These are phyloP conservation scores for Phylloscopus trochilus DNA, from an alignment of 2,113 vertebrate genomes.

Conservation along the genomic window DNA sequence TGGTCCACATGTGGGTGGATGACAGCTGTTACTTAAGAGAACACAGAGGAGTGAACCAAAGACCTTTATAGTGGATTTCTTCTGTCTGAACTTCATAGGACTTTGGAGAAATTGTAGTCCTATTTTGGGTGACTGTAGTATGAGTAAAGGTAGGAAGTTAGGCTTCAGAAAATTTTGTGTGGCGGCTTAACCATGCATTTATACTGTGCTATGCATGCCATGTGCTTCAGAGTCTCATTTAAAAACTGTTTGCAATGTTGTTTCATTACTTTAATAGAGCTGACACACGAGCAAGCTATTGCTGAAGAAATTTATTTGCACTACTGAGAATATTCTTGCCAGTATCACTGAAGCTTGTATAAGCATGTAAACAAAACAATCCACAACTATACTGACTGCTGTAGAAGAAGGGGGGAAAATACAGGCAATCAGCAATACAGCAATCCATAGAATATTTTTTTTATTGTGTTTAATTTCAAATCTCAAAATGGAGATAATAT, in stretches of 20 bases:
- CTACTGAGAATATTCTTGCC: neutral
- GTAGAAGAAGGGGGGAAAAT: neutral
- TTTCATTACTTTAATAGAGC: neutral
- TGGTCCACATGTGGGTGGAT: neutral
- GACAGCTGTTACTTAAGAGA: neutral
- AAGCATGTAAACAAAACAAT: neutral
- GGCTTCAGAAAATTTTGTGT: neutral
- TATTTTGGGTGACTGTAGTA: neutral
- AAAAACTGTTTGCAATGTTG: neutral
- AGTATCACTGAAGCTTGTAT: neutral
- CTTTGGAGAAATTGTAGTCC: neutral
- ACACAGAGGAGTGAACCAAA: neutral
- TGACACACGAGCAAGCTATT: neutral
- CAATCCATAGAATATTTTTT: constrained; percentile 29
- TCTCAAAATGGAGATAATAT: neutral
- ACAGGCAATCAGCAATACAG: neutral
- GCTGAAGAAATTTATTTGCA: neutral
- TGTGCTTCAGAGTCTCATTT: neutral
- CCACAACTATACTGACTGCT: neutral
- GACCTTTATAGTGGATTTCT: neutral
- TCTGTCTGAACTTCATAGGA: neutral
- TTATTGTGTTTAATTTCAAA: neutral
- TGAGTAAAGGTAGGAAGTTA: neutral
- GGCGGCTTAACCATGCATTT: neutral
- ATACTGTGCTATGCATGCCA: neutral